Conservation (phyloP, 2,113 vertebrate species). For the Cygnus atratus region DNA sequence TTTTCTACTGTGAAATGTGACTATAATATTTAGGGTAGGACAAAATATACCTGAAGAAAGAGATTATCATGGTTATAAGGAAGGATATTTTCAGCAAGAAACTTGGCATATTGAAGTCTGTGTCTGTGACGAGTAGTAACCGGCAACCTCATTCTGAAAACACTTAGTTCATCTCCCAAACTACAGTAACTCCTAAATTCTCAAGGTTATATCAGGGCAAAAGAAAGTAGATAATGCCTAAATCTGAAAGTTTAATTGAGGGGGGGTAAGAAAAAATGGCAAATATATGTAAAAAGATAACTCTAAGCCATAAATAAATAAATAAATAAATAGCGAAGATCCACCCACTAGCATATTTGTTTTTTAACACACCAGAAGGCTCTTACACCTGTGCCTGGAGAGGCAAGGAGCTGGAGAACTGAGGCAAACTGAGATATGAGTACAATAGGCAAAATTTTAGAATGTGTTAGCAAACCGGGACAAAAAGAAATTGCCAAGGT, state of each 20-base stretch:
- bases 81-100: slow-evolving; percentile 10
- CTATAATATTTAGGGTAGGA: not conserved
- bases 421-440: not conserved
- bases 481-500: not conserved
- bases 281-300: not conserved
- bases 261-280: not conserved
- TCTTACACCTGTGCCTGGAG: not conserved
- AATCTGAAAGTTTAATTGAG: not conserved
- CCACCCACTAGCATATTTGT: not conserved
- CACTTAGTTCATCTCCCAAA: not conserved
- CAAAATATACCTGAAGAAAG: not conserved
- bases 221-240: not conserved
- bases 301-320: not conserved
- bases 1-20: not conserved
- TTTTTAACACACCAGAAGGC: not conserved
- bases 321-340: not conserved
- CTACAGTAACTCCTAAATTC: not conserved
- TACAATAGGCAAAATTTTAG: not conserved
- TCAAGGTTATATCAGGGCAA: not conserved
- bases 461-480: not conserved
- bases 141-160: not conserved
- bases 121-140: not conserved
- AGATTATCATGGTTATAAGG: not conserved
- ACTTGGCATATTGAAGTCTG: not conserved
- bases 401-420: not conserved